Evolutionary conservation across 2,797 vertebrate species (phyloP).

Genomic region (Microctenopoma steveboyesi): DNA sequence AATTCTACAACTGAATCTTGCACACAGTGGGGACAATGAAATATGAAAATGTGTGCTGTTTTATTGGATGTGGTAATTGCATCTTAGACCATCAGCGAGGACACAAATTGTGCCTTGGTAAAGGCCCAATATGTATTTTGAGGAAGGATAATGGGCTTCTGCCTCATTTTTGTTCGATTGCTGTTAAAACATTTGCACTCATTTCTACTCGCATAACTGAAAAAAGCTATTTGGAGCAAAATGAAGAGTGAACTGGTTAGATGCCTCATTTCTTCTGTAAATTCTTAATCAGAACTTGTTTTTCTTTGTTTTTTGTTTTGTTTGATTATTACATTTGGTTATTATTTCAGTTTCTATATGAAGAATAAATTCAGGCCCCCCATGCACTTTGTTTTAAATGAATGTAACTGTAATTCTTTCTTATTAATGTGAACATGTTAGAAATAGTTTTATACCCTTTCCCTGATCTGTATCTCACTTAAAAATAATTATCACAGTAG

Average conservation of each 20-base stretch:
- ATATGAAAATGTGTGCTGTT: slow-evolving; percentile 59
- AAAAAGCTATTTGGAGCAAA: slow-evolving; percentile 25
- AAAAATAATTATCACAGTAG: no score
- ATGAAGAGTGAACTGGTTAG: slow-evolving; percentile 32
- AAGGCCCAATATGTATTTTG: slow-evolving; percentile 50
- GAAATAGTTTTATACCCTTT: no score
- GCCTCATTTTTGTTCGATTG: slow-evolving; percentile 51
- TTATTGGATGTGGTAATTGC: slow-evolving; percentile 59
- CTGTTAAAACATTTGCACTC: slow-evolving; percentile 50
- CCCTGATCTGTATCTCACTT: no score
- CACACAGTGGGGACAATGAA: slow-evolving; percentile 54
- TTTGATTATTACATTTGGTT: not conserved
- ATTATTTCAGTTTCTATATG: not conserved
- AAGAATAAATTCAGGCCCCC: no score
- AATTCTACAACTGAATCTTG: slow-evolving; percentile 39
- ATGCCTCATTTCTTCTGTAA: slow-evolving; percentile 18
- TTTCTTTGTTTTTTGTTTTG: slow-evolving; percentile 10
- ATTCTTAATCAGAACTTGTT: not conserved
- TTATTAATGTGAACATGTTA: not conserved
- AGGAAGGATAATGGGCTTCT: slow-evolving; percentile 58
- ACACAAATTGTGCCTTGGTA: slow-evolving; percentile 43
- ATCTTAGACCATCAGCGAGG: slow-evolving; percentile 54
- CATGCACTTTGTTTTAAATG: not conserved
- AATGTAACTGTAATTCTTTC: not conserved
- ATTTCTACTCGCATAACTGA: slow-evolving; percentile 40